Evolutionary conservation across 2,113 vertebrate genomes (phyloP).

Genomic region (Uropsilus gracilis): DNA sequence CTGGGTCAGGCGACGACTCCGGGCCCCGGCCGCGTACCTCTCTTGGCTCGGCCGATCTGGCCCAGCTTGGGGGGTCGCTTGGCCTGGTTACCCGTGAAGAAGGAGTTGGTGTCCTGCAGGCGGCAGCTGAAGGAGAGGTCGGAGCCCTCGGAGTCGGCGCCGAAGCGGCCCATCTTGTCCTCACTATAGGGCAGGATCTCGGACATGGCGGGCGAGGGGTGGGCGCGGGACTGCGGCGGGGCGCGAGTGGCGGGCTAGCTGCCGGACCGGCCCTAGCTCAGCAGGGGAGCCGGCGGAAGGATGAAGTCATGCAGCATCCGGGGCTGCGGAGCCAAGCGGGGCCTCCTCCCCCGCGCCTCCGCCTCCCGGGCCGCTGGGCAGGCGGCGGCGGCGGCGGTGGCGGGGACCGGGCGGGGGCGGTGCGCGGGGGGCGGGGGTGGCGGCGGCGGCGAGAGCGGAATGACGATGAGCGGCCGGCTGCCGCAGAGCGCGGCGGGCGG

Average conservation of each 20-base stretch:
- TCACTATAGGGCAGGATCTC: constrained; percentile 98
- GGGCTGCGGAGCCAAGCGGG: constrained; percentile 84
- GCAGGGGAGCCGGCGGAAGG: constrained; percentile 96
- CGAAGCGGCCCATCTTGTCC: constrained; percentile 97
- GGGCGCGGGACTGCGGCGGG: constrained; percentile 66
- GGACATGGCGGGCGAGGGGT: constrained; percentile 90
- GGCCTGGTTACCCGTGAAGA: constrained; percentile 94
- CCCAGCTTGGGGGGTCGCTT: constrained; percentile 98
- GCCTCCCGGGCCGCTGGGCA: constrained; percentile 77
- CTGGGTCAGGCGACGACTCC: constrained; percentile 76
- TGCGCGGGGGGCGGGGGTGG: constrained; percentile 68
- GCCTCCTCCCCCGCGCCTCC: constrained; percentile 80
- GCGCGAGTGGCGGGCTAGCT: constrained; percentile 77
- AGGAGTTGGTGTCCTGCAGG: constrained; percentile 97
- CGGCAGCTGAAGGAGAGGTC: constrained; percentile 99
- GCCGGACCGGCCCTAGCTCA: constrained; percentile 95
- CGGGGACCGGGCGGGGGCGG: constrained; percentile 34
- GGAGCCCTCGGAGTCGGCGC: constrained; percentile 94
- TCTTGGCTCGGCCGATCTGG: constrained; percentile 97
- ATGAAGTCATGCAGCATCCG: constrained; percentile 98
- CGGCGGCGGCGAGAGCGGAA: constrained; percentile 84
- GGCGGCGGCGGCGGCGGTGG: constrained; percentile 65
- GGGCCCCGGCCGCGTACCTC: constrained; percentile 87
- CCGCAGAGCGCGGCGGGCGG: constrained; percentile 72
- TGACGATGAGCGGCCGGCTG: constrained; percentile 84